phyloP scores from a whole-genome alignment of 2,797 vertebrate genomes.

The Parauchenoglanis ngamensis region DNA sequence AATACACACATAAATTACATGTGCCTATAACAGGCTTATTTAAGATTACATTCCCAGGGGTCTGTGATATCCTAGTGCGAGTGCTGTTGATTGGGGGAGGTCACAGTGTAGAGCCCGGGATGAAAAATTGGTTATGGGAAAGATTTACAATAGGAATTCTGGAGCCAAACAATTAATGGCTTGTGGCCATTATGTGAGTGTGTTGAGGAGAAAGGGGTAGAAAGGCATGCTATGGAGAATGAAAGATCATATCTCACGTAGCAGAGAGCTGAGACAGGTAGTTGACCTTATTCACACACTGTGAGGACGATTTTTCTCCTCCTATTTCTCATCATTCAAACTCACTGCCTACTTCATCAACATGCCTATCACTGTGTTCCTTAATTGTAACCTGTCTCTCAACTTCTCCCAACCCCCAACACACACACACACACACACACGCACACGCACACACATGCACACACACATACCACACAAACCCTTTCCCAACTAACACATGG shows the following conservation, averaged over 20 bases:
- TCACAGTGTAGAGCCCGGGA: conserved; percentile 40
- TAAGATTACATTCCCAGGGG: neutral
- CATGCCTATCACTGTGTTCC: conserved; percentile 14
- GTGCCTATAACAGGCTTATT: neutral
- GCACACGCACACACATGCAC: conserved; percentile 37
- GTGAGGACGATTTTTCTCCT: neutral
- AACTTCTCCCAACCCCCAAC: neutral
- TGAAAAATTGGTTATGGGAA: conserved; percentile 54
- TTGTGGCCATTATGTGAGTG: conserved; percentile 49
- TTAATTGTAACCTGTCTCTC: conserved; percentile 17
- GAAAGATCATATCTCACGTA: conserved; percentile 6
- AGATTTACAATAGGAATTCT: conserved; percentile 54
- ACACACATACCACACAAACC: conserved; percentile 37
- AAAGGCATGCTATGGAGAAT: conserved; percentile 20
- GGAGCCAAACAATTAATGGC: conserved; percentile 59
- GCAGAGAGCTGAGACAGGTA: conserved; percentile 18
- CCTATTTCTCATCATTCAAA: conserved; percentile 22
- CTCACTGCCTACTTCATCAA: conserved; percentile 10
- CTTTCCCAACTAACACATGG: conserved; percentile 64
- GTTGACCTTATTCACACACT: conserved; percentile 22
- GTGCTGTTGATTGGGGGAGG: conserved; percentile 36
- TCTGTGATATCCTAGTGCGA: neutral
- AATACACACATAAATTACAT: conserved; percentile 5
- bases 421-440: conserved; percentile 15
- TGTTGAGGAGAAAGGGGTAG: conserved; percentile 23